Evolutionary conservation across 2,888 invertebrate genomes (phyloP).

Genomic region (Melangyna quadrimaculata): DNA sequence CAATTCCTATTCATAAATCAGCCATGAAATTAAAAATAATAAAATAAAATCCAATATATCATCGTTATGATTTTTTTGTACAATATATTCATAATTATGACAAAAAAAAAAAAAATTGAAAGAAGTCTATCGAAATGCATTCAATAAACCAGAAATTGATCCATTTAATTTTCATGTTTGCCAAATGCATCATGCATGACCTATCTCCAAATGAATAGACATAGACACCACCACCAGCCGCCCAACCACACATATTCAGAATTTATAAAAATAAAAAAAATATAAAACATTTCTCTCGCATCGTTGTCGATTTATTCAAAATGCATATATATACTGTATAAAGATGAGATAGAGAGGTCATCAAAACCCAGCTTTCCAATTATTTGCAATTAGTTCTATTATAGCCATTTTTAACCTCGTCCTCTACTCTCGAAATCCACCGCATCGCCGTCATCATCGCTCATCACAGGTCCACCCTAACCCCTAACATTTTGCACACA

Average conservation of each 20-base stretch:
- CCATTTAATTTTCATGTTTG: conserved; percentile 64
- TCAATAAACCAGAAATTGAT: conserved; percentile 59
- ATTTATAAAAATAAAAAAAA: background rate
- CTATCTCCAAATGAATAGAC: conserved; percentile 31
- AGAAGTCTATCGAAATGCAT: conserved; percentile 22
- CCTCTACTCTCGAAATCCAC: background rate
- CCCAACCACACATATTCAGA: background rate
- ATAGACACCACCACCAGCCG: background rate
- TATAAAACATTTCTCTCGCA: background rate
- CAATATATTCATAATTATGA: background rate
- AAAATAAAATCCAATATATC: background rate
- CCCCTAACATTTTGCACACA: background rate
- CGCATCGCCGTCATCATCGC: no score
- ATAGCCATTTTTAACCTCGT: conserved; percentile 28
- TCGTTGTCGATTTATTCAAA: conserved; percentile 38
- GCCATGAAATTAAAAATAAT: conserved; percentile 33
- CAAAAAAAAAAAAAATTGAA: background rate
- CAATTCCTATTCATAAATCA: conserved; percentile 11
- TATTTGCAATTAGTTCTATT: conserved; percentile 70
- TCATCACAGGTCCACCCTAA: no score
- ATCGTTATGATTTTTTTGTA: background rate
- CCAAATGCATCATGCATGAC: conserved; percentile 54
- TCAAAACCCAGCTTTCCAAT: conserved; percentile 62
- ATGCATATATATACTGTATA: conserved; percentile 4
- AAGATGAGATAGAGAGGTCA: conserved; percentile 62